A percentile compares a stretch with the other conserved stretches of the same genome.
Conservation (phyloP, 1,140 invertebrate genomes). For the Probaryconus sp. region DNA sequence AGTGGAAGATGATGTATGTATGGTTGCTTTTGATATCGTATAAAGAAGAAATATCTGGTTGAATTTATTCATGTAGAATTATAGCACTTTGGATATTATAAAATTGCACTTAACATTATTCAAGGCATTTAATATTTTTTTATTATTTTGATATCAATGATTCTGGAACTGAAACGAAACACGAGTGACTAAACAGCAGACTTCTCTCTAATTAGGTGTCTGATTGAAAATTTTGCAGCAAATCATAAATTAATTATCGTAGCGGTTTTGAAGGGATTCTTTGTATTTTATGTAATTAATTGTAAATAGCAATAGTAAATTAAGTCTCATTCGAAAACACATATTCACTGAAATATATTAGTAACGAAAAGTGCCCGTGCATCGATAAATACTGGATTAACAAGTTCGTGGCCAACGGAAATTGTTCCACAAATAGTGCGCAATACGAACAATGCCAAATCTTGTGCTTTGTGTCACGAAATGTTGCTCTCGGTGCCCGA, state of each 20-base stretch:
- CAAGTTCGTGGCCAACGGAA: constrained; percentile 28
- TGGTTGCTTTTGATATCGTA: no score
- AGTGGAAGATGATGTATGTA: no score
- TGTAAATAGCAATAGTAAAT: constrained; percentile 39
- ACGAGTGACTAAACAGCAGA: no score
- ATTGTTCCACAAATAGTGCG: constrained; percentile 48
- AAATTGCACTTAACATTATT: no score
- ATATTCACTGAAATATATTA: constrained; percentile 34
- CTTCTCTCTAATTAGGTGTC: constrained; percentile 25
- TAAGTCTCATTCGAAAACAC: constrained; percentile 31
- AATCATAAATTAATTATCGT: constrained; percentile 36
- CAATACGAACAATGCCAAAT: constrained; percentile 51
- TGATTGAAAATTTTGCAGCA: constrained; percentile 27
- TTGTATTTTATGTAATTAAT: constrained; percentile 30
- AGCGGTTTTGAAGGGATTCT: constrained; percentile 15
- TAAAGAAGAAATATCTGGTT: no score
- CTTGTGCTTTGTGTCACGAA: constrained; percentile 42
- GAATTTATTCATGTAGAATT: no score
- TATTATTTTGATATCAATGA: no score
- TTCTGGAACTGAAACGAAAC: not conserved
- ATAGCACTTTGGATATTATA: no score
- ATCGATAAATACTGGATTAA: constrained; percentile 54
- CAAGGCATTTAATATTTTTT: no score
- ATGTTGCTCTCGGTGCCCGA: constrained; percentile 33
- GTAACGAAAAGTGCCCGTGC: constrained; percentile 34